Evolutionary conservation across 2,888 invertebrate species (phyloP).

Genomic region (Caenorhabditis parvicauda): DNA sequence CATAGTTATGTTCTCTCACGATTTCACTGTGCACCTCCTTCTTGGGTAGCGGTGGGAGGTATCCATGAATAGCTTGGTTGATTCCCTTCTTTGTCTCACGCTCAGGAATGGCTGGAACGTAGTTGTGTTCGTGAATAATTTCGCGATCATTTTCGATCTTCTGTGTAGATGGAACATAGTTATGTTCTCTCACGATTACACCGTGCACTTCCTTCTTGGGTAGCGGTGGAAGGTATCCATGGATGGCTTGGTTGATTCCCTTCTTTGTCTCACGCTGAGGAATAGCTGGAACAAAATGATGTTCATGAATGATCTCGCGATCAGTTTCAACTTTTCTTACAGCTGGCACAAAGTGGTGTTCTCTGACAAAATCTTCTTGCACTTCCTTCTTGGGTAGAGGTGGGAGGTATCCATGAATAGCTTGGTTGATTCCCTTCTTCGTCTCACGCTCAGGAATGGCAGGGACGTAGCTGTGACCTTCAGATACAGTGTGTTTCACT

Average conservation of each 20-base stretch:
- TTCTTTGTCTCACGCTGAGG: background rate
- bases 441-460: background rate
- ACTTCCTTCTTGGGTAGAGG: background rate
- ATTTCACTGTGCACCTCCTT: conserved; percentile 5
- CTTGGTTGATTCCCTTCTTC: background rate
- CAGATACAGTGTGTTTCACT: background rate
- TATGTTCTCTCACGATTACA: conserved; percentile 16
- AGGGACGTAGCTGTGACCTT: conserved; percentile 1
- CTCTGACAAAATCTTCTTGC: background rate
- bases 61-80: background rate
- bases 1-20: conserved; percentile 12
- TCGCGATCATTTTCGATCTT: background rate
- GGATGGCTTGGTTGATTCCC: background rate
- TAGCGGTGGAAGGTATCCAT: background rate
- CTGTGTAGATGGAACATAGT: conserved; percentile 6
- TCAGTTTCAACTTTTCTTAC: background rate
- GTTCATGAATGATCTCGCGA: background rate
- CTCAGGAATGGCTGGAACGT: background rate
- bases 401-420: too few relatives aligned
- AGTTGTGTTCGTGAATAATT: background rate
- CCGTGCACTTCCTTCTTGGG: background rate
- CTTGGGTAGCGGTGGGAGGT: background rate
- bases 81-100: background rate
- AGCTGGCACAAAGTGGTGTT: conserved; percentile 2
- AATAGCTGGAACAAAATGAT: conserved; percentile 5